Base-by-base conservation (phyloP, 2,113 vertebrate genomes). In the Alouatta palliata region DNA sequence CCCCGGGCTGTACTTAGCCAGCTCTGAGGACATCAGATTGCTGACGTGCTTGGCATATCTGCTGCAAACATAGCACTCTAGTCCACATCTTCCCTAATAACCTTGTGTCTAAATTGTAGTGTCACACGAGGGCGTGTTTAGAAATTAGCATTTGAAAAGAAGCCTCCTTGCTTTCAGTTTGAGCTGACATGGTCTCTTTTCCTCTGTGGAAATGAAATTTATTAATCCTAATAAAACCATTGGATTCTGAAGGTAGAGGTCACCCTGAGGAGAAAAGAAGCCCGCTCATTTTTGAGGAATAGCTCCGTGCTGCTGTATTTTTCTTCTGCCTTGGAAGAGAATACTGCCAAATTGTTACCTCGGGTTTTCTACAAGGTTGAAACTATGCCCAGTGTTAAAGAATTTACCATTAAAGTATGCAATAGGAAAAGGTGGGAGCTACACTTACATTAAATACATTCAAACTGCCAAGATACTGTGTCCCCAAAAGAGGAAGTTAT, bases 201-300 rank as follows among this genome's bases (percentile, higher is more conserved):
- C 97, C 98, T 98, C 98, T 97, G 98, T 98, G 98, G 98, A 98
- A 98, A 99, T 99, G 98, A 98, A 98, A 98, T 99, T 98, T 99
- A 99, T 99, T 99, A 99, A 99, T 99, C 98, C 98, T 98, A 98
- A 98, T 98, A 98, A 98, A 99, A 98, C 98, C 98, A 98, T 98
- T 97, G 96, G 96, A 98, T 98, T 98, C 97, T 98, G 98, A 98
- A 99, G 97, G 98, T 98, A 98, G 98, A 98, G 98, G 98, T 98
- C 98, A 99, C 98, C 98, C 97, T 83, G 98, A 98, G 98, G 98
- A 98, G 97, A 90, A 86, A 83, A 97, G 27, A 94, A 83, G 66
- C 76, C 96, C 94, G 40, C 97, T 98, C 93, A 93, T 97, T 98
- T 97, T 95, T 61, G 90, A 98, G 98, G 91, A 98, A 82, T 81